Conservation (phyloP, 2,797 vertebrate species). For the Chrosomus eos region DNA sequence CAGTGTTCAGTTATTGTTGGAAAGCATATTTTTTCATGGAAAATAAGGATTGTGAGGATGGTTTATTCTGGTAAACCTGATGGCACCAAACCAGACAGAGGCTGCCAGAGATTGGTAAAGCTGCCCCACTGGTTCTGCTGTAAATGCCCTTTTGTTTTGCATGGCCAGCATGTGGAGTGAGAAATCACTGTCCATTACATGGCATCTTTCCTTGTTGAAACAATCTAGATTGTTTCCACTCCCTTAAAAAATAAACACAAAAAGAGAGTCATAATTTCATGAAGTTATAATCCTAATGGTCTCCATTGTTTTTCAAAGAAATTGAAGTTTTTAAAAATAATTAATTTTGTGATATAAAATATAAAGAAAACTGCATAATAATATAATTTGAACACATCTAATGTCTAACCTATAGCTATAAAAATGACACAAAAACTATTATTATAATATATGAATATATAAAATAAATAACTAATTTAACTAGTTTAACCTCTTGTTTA, state of each 20-base stretch:
- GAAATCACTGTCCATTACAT: constrained; percentile 22
- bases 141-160: constrained; percentile 11
- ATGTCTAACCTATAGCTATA: not conserved
- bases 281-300: not conserved
- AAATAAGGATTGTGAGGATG: not conserved
- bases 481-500: not conserved
- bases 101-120: not conserved
- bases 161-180: constrained; percentile 13
- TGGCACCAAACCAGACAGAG: not conserved
- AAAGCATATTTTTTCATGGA: not conserved
- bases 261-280: not conserved
- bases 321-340: not conserved
- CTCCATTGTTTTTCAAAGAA: not conserved
- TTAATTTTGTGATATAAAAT: not conserved
- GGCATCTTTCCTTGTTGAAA: not conserved
- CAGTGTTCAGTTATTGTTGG: not conserved
- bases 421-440: not conserved
- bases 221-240: not conserved
- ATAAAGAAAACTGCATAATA: not conserved
- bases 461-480: too few relatives aligned
- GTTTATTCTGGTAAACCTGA: not conserved
- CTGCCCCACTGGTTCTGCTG: not conserved
- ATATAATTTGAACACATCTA: too few relatives aligned
- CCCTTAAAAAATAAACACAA: not conserved
- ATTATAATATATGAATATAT: not conserved